These are phyloP conservation scores for Eupristina koningsbergeri DNA, from an alignment of 1,140 invertebrate genomes.

Conservation along the genomic window DNA sequence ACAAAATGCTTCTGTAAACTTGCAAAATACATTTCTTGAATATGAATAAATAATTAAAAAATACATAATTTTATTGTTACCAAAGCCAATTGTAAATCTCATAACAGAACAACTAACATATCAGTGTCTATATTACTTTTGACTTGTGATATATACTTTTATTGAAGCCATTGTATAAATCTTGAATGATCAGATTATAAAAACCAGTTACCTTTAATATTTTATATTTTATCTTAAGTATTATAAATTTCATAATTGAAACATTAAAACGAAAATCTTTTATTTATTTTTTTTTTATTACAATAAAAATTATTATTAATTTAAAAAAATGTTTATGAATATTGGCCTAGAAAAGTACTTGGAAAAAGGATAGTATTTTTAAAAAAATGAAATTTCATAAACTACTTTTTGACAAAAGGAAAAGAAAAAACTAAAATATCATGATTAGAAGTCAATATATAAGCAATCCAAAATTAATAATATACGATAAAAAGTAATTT, in stretches of 20 bases:
- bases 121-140: background rate
- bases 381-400: background rate
- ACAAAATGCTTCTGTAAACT: conserved; percentile 53
- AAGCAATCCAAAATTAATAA: no score
- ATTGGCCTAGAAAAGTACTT: background rate
- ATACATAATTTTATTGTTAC: conserved; percentile 16
- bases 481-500: no score
- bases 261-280: background rate
- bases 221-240: background rate
- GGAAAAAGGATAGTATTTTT: background rate
- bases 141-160: background rate
- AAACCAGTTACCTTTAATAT: background rate
- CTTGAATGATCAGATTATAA: conserved; percentile 17
- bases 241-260: background rate
- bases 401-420: background rate
- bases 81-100: background rate
- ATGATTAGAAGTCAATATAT: no score
- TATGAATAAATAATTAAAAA: conserved; percentile 55
- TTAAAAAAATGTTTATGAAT: conserved; percentile 23
- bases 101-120: background rate
- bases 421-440: background rate
- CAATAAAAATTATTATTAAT: background rate
- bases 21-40: conserved; percentile 55
- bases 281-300: no score
- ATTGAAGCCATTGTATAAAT: conserved; percentile 2